Evolutionary conservation across 2,888 invertebrate species (phyloP).

Genomic region (Polydrusus tereticollis): DNA sequence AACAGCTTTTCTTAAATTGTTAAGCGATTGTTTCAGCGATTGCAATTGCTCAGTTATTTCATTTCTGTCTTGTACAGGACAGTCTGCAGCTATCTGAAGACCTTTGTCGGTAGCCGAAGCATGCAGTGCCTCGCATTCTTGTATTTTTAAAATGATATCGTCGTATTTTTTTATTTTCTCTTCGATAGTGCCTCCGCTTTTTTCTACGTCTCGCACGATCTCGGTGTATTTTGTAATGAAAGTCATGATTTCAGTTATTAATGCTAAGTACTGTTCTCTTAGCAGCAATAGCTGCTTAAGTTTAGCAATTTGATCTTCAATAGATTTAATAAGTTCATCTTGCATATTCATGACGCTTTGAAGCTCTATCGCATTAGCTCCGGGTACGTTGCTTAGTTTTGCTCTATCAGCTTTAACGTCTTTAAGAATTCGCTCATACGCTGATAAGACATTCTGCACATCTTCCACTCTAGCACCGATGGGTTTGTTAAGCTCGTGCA

Average conservation of each 20-base stretch:
- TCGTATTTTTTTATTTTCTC: conserved; percentile 91
- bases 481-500: conserved; percentile 87
- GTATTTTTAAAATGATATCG: conserved; percentile 87
- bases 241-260: conserved; percentile 88
- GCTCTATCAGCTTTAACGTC: conserved; percentile 84
- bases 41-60: conserved; percentile 90
- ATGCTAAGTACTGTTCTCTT: conserved; percentile 89
- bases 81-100: conserved; percentile 92
- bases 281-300: conserved; percentile 83
- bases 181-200: conserved; percentile 83
- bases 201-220: conserved; percentile 87
- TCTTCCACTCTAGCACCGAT: conserved; percentile 91
- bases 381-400: conserved; percentile 83
- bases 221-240: conserved; percentile 91
- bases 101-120: conserved; percentile 93
- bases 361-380: conserved; percentile 82
- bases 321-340: conserved; percentile 86
- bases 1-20: conserved; percentile 82
- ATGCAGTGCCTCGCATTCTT: conserved; percentile 89
- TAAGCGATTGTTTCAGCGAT: conserved; percentile 86
- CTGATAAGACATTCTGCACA: conserved; percentile 84
- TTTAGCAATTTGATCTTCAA: conserved; percentile 88
- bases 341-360: conserved; percentile 85
- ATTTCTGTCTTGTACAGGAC: conserved; percentile 88
- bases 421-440: conserved; percentile 82